Evolutionary conservation across 2,888 invertebrate genomes (phyloP).

Genomic region (Sympetrum striolatum): DNA sequence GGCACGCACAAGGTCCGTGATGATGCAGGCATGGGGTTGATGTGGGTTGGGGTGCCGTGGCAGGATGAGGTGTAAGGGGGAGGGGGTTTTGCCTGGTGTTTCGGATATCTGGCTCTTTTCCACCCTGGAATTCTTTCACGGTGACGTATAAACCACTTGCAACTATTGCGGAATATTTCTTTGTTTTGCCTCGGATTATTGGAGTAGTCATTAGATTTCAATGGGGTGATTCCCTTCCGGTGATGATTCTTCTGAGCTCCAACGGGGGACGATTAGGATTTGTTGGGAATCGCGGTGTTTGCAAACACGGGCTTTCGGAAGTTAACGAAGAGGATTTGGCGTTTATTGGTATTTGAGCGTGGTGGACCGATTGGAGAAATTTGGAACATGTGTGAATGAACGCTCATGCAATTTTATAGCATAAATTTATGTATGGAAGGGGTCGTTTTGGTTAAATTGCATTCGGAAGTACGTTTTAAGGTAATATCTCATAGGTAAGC

Average conservation of each 20-base stretch:
- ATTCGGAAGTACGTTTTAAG: no score
- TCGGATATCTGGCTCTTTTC: conserved; percentile 30
- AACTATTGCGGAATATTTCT: conserved; percentile 16
- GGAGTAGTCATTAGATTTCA: neutral
- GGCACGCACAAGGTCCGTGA: conserved; percentile 41
- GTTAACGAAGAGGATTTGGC: no score
- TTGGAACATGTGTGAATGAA: no score
- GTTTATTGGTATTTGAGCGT: no score
- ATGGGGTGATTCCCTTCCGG: neutral
- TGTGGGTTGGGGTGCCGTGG: neutral
- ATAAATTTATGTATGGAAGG: no score
- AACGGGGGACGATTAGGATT: no score
- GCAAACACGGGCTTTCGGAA: no score
- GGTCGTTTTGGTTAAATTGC: no score
- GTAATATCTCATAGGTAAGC: no score
- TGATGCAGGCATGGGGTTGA: conserved; percentile 3
- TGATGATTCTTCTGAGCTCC: neutral
- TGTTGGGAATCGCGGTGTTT: no score
- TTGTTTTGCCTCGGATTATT: neutral
- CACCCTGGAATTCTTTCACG: conserved; percentile 32
- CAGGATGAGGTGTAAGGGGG: neutral
- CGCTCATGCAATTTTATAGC: no score
- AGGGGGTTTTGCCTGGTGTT: conserved; percentile 10
- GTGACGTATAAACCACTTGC: conserved; percentile 37
- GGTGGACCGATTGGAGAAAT: no score